Conservation (phyloP, 2,113 vertebrate species). For the Promerops cafer region DNA sequence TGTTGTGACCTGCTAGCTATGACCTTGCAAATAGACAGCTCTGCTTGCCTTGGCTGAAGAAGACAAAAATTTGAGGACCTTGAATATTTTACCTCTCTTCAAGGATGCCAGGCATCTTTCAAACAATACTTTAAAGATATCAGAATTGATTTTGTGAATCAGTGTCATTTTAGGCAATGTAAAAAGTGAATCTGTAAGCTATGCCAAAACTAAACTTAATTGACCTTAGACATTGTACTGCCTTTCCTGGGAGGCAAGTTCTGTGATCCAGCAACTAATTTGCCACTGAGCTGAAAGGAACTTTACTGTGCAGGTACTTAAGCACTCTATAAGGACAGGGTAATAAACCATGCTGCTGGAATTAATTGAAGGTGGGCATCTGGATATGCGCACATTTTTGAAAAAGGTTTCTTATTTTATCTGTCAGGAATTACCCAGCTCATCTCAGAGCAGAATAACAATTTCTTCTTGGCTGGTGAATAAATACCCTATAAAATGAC, state of each 20-base stretch:
- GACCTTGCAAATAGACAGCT: not conserved
- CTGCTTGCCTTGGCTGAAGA: not conserved
- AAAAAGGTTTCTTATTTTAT: conserved; percentile 41
- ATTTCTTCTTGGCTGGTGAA: conserved; percentile 44
- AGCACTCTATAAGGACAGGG: conserved; percentile 4
- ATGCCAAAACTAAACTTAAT: not conserved
- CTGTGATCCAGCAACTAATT: not conserved
- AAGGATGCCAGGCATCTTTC: not conserved
- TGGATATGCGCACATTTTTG: not conserved
- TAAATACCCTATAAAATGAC: conserved; percentile 56
- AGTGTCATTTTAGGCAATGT: not conserved
- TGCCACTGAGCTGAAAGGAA: not conserved
- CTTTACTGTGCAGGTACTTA: conserved; percentile 9
- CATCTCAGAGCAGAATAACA: conserved; percentile 29
- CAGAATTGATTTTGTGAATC: not conserved
- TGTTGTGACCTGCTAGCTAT: not conserved
- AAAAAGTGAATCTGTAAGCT: not conserved
- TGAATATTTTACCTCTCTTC: not conserved
- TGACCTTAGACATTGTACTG: not conserved
- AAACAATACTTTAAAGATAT: not conserved
- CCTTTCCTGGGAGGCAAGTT: not conserved
- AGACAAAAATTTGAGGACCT: not conserved
- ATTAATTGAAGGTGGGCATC: conserved; percentile 42
- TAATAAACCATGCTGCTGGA: conserved; percentile 47
- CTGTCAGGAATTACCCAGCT: conserved; percentile 34